Percentiles rank a stretch among this genome's conserved stretches.
phyloP scores from a whole-genome alignment of 2,888 invertebrate species.

The Callyntrura guangdongensis region DNA sequence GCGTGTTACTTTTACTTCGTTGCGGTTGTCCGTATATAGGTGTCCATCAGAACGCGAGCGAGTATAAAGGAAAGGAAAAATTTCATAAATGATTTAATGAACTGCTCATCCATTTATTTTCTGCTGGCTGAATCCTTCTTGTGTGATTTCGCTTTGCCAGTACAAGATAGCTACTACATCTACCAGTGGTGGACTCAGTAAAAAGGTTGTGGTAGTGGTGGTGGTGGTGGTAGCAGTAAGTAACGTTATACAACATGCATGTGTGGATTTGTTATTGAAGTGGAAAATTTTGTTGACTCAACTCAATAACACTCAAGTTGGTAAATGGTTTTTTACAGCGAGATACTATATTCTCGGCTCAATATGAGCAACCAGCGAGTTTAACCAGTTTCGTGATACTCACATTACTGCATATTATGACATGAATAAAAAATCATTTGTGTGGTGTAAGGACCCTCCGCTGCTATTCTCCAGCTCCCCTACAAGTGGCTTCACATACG shows the following conservation, averaged over 20 bases:
- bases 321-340: conserved; percentile 16
- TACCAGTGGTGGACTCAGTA: neutral
- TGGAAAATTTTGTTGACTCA: conserved; percentile 55
- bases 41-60: neutral
- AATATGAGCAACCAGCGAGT: neutral
- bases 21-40: too few relatives aligned
- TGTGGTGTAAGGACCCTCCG: conserved; percentile 4
- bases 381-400: conserved; percentile 43
- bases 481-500: conserved; percentile 33
- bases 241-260: conserved; percentile 13
- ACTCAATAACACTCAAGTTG: conserved; percentile 27
- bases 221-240: neutral
- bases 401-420: conserved; percentile 50
- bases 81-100: conserved; percentile 64
- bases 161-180: neutral
- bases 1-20: neutral
- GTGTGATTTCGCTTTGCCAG: neutral
- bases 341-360: neutral
- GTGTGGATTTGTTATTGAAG: conserved; percentile 43
- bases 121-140: neutral
- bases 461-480: neutral
- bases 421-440: conserved; percentile 51
- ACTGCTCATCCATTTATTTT: conserved; percentile 46
- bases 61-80: conserved; percentile 26
- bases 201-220: neutral